These are phyloP conservation scores for Oriolus oriolus DNA, from an alignment of 2,113 vertebrate species.

Conservation along the genomic window DNA sequence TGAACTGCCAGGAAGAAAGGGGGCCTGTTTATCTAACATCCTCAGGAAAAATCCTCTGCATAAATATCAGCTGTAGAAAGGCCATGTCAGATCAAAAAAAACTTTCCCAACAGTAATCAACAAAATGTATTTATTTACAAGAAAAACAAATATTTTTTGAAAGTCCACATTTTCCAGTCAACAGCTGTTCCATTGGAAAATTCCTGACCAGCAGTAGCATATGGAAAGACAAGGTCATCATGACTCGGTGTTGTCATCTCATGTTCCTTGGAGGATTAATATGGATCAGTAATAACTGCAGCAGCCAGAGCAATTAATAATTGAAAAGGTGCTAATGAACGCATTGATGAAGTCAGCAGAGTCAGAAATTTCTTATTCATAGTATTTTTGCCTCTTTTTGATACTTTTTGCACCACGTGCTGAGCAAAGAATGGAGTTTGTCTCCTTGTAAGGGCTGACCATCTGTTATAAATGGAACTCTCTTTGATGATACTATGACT, in stretches of 20 bases:
- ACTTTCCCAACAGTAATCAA: neutral
- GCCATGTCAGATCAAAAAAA: neutral
- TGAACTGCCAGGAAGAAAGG: neutral
- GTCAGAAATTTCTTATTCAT: neutral
- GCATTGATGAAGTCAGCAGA: conserved; percentile 9
- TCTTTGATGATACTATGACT: neutral
- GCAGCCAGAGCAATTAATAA: conserved; percentile 43
- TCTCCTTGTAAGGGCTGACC: neutral
- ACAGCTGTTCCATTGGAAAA: conserved; percentile 17
- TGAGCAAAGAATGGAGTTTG: neutral
- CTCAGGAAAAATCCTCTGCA: neutral
- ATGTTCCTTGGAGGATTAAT: conserved; percentile 24
- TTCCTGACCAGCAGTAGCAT: neutral
- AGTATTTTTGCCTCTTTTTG: neutral
- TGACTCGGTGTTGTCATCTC: neutral
- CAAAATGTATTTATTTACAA: neutral
- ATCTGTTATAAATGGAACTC: neutral
- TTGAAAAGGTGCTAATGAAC: conserved; percentile 2
- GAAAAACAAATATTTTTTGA: neutral
- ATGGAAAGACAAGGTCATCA: neutral
- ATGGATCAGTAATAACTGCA: conserved; percentile 31
- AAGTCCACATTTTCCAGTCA: neutral
- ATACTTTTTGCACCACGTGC: neutral
- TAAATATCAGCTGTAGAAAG: neutral
- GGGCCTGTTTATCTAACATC: neutral